Conservation (phyloP, 2,888 invertebrate species). For the Gnatocerus cornutus region DNA sequence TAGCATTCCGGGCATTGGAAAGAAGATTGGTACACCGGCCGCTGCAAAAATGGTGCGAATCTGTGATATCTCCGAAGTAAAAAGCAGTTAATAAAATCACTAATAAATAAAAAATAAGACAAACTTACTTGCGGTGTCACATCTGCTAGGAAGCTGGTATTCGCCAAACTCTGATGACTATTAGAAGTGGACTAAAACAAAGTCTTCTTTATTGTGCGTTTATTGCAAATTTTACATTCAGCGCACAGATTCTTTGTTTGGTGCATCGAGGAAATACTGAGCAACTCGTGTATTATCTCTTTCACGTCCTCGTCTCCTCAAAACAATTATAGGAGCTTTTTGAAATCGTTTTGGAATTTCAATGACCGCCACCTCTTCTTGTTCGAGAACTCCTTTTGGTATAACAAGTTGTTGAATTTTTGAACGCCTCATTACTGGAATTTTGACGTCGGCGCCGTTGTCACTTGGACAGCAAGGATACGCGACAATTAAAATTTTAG, state of each 20-base stretch:
- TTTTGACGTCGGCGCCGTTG: constrained; percentile 24
- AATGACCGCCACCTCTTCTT: constrained; percentile 23
- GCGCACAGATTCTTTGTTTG: background rate
- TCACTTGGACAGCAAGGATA: background rate
- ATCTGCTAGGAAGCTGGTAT: too few relatives aligned
- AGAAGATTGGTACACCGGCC: too few relatives aligned
- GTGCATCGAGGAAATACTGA: background rate
- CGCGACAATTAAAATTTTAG: background rate
- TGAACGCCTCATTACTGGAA: constrained; percentile 17
- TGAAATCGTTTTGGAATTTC: constrained; percentile 27
- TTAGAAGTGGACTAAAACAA: too few relatives aligned
- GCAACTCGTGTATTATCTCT: background rate
- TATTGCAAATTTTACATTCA: background rate
- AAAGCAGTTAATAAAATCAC: too few relatives aligned
- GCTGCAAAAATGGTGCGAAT: too few relatives aligned
- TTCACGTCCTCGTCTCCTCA: constrained; percentile 7
- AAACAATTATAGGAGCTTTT: constrained; percentile 9
- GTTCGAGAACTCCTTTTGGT: constrained; percentile 9
- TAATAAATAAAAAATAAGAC: too few relatives aligned
- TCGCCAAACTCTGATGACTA: too few relatives aligned
- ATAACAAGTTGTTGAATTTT: constrained; percentile 23
- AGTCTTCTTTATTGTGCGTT: too few relatives aligned
- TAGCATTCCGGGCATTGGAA: too few relatives aligned
- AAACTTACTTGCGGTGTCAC: too few relatives aligned
- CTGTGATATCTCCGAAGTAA: too few relatives aligned